Evolutionary conservation across 1,140 invertebrate genomes (phyloP).

Genomic region (Anastrepha ludens): DNA sequence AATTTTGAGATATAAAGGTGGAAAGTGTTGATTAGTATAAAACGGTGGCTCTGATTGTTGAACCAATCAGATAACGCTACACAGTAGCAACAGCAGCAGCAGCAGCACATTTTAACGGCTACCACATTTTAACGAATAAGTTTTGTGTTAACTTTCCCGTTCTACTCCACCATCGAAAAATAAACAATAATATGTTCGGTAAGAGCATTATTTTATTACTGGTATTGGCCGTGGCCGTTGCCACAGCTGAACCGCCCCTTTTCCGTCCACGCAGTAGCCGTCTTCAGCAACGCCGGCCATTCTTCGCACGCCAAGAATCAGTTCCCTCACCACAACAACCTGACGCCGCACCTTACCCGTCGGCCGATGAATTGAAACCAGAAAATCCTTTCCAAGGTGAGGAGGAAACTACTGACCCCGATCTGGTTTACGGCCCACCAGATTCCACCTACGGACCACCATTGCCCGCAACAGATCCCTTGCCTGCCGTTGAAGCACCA

Average conservation of each 20-base stretch:
- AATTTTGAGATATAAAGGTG: background rate
- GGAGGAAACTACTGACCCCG: constrained; percentile 59
- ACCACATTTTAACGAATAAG: background rate
- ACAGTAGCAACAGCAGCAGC: constrained; percentile 16
- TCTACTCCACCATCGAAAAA: background rate
- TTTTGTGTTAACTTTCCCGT: background rate
- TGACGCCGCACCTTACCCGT: constrained; percentile 63
- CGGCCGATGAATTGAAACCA: constrained; percentile 67
- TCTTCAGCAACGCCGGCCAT: constrained; percentile 37
- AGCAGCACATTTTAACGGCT: background rate
- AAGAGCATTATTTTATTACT: constrained; percentile 28
- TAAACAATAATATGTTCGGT: background rate
- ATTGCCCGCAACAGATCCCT: constrained; percentile 58
- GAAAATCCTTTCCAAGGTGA: constrained; percentile 57
- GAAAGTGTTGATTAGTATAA: constrained; percentile 44
- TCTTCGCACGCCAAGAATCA: constrained; percentile 56
- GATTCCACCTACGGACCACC: constrained; percentile 57
- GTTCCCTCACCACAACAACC: constrained; percentile 46
- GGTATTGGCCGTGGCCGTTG: constrained; percentile 35
- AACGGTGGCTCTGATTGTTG: background rate
- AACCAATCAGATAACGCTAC: constrained; percentile 39
- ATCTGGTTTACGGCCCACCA: constrained; percentile 67
- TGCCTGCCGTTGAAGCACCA: constrained; percentile 62
- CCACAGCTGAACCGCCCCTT: constrained; percentile 34
- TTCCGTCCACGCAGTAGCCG: constrained; percentile 13